Percentiles rank a stretch among this genome's conserved stretches.
These are phyloP conservation scores for Anoura caudifer DNA, from an alignment of 2,113 vertebrate species.

Conservation along the genomic window DNA sequence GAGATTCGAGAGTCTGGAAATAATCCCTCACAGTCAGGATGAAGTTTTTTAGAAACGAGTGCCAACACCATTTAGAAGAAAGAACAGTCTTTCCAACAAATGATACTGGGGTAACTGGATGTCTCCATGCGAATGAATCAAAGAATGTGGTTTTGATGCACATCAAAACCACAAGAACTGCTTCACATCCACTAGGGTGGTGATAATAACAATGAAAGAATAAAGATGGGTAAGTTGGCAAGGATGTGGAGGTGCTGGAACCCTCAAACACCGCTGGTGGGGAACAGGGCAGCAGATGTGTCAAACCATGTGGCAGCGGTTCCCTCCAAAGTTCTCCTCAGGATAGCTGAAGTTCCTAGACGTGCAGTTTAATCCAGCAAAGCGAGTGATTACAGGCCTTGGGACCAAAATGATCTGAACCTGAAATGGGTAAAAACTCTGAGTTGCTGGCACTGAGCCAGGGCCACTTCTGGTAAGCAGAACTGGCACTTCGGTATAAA, in stretches of 20 bases:
- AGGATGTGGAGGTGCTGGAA: background rate
- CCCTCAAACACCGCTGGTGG: background rate
- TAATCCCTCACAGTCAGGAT: background rate
- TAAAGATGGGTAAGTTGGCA: background rate
- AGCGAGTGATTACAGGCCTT: background rate
- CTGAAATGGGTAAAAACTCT: background rate
- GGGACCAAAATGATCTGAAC: background rate
- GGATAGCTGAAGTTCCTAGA: background rate
- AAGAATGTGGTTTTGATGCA: background rate
- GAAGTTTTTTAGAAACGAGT: background rate
- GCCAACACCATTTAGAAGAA: background rate
- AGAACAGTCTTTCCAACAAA: background rate
- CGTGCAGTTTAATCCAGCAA: background rate
- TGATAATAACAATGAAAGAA: background rate
- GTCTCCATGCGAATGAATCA: background rate
- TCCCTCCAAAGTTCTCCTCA: background rate
- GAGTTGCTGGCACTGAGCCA: background rate
- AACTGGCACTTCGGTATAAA: background rate
- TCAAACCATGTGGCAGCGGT: background rate
- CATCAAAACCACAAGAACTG: background rate
- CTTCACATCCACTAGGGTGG: background rate
- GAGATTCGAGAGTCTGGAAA: background rate
- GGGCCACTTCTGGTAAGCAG: background rate
- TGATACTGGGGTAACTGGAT: background rate
- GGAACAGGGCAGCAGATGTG: background rate